These are phyloP conservation scores for Carapus acus DNA, from an alignment of 2,797 vertebrate genomes.

Conservation along the genomic window DNA sequence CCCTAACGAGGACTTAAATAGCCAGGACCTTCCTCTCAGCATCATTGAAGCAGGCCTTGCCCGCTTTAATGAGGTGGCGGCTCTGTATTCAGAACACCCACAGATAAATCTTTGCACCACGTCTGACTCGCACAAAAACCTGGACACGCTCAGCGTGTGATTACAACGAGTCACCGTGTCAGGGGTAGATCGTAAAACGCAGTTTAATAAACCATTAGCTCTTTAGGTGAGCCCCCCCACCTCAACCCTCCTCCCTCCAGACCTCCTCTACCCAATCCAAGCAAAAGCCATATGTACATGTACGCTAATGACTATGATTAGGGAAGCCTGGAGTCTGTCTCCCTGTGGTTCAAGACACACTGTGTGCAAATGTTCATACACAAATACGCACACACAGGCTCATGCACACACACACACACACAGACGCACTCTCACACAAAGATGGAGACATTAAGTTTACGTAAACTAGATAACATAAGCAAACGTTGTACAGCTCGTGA, in stretches of 20 bases:
- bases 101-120: slow-evolving; percentile 22
- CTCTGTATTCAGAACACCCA: slow-evolving; percentile 14
- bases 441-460: slow-evolving; percentile 51
- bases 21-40: no score
- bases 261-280: slow-evolving; percentile 26
- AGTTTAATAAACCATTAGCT: slow-evolving; percentile 63
- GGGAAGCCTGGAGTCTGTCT: slow-evolving; percentile 56
- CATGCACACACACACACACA: not conserved
- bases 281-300: slow-evolving; percentile 48
- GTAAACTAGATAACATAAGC: slow-evolving; percentile 52
- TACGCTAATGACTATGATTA: slow-evolving; percentile 69
- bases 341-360: slow-evolving; percentile 55
- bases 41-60: no score
- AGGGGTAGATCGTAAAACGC: slow-evolving; percentile 40
- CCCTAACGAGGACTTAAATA: no score
- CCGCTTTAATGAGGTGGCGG: slow-evolving; percentile 36
- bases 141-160: slow-evolving; percentile 38
- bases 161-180: slow-evolving; percentile 49
- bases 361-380: slow-evolving; percentile 5
- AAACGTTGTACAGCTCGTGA: slow-evolving; percentile 45
- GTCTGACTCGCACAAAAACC: slow-evolving; percentile 28
- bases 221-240: slow-evolving; percentile 41
- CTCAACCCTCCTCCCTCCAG: slow-evolving; percentile 17
- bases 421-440: slow-evolving; percentile 29
- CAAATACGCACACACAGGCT: slow-evolving; percentile 19